A percentile compares a stretch with the other conserved stretches of the same genome.
Evolutionary conservation across 2,797 vertebrate genomes (phyloP).

Genomic region (Lacerta viridis): DNA sequence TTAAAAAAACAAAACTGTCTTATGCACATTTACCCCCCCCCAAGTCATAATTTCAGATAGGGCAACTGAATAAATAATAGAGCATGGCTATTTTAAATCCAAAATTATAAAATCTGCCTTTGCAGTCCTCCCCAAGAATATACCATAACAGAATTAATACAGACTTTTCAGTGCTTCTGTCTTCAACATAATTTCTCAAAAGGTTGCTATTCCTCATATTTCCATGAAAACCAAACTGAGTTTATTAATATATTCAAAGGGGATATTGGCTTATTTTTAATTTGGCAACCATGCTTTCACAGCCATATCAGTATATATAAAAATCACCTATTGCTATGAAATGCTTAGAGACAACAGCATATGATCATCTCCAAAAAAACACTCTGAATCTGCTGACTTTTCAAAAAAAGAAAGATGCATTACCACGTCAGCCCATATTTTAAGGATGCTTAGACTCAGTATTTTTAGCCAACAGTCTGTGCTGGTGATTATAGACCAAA

Average conservation of each 20-base stretch:
- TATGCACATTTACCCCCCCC: background rate
- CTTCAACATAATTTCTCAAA: constrained; percentile 37
- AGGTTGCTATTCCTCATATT: constrained; percentile 12
- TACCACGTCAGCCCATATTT: constrained; percentile 24
- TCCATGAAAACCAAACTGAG: constrained; percentile 24
- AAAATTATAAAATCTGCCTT: background rate
- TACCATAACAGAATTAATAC: constrained; percentile 36
- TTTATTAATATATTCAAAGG: background rate
- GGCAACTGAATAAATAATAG: background rate
- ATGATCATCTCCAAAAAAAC: background rate
- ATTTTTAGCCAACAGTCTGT: constrained; percentile 31
- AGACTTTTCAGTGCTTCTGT: constrained; percentile 25
- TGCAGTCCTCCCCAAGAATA: constrained; percentile 2
- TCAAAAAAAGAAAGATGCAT: background rate
- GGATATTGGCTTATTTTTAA: background rate
- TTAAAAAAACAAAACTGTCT: background rate
- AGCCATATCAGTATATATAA: rapidly evolving
- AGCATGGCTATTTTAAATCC: background rate
- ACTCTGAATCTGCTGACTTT: constrained; percentile 30
- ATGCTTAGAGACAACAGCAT: constrained; percentile 7
- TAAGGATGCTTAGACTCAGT: background rate
- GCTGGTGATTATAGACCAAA: background rate
- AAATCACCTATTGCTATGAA: constrained; percentile 19
- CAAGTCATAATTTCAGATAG: background rate
- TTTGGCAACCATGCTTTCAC: background rate